These are phyloP conservation scores for Euschistus heros DNA, from an alignment of 1,140 invertebrate species.

Conservation along the genomic window DNA sequence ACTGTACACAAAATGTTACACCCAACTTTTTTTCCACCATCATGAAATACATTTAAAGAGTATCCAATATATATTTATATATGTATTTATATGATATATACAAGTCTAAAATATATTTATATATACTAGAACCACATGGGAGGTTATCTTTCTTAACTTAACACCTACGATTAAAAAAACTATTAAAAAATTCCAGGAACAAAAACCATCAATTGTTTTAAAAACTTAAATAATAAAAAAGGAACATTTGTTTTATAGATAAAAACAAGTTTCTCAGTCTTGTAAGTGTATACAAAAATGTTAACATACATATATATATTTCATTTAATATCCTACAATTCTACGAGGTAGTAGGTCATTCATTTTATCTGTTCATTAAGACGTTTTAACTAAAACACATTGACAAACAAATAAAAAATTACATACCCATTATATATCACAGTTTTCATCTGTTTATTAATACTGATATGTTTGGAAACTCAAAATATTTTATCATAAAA, in stretches of 20 bases:
- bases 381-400: constrained; percentile 14
- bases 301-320: constrained; percentile 17
- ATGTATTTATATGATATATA: constrained; percentile 17
- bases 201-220: constrained; percentile 9
- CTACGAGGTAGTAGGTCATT: constrained; percentile 15
- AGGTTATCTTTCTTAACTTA: constrained; percentile 5
- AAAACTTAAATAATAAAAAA: constrained; percentile 17
- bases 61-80: constrained; percentile 17
- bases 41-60: constrained; percentile 11
- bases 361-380: not conserved
- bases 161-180: constrained; percentile 13
- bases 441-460: constrained; percentile 10
- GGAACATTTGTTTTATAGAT: constrained; percentile 16
- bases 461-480: constrained; percentile 15
- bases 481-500: not conserved
- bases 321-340: constrained; percentile 15
- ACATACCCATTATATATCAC: constrained; percentile 13
- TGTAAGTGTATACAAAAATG: constrained; percentile 17
- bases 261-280: constrained; percentile 17
- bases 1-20: constrained; percentile 16
- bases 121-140: constrained; percentile 6
- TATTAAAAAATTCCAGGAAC: constrained; percentile 17
- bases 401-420: constrained; percentile 3
- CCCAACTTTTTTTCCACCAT: not conserved
- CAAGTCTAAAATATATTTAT: constrained; percentile 13